Base-by-base conservation (phyloP, 1,140 invertebrate species). In the Bemisia tabaci region DNA sequence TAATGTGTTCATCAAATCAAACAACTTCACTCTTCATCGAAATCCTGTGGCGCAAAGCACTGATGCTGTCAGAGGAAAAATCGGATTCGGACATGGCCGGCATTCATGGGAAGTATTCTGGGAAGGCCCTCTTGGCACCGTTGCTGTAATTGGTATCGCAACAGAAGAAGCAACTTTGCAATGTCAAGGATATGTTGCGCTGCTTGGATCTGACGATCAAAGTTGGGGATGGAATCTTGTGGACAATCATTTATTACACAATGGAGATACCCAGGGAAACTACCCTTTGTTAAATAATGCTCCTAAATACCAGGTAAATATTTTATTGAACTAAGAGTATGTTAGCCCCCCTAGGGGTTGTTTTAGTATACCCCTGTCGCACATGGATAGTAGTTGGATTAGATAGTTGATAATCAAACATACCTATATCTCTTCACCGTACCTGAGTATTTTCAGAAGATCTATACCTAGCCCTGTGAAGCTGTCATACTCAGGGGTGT, bases 221-320 rank as follows among this genome's bases (percentile, higher is more conserved):
- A 97, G 94, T 72, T 98, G 95, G 95, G 95, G 95, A 2, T 98
- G 96, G 95, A 98, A 98, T 84, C 83, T 98, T 67, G 95, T 98
- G 22, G 95, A 98, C 79, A 98, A 98, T 83, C 87, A 92, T 82
- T 84, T 99, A 62, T 79, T 98, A 71, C 95, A 99, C 75, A 97
- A 97, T 84, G 95, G 95, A 63, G 91, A 97, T 79, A 89, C 88
- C 70, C 90, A 95, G 79, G 95, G 94, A 68, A 94, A 90, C 78
- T 99, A 97, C 82, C 96, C 96, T 26, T 78, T 93, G 26, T 79
- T 97, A 67, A 98, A 97, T 77, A 98, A 98, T 84, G 92, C 94
- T 70, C 95, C 95, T 33, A 97, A 95, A 80, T 98, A 98, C 82
- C 94, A 97, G 84, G 93, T 95, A 78, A 72, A n/a, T n/a, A n/a